Conservation (phyloP, 1,140 invertebrate genomes). For the Leptonema lineaticorne region DNA sequence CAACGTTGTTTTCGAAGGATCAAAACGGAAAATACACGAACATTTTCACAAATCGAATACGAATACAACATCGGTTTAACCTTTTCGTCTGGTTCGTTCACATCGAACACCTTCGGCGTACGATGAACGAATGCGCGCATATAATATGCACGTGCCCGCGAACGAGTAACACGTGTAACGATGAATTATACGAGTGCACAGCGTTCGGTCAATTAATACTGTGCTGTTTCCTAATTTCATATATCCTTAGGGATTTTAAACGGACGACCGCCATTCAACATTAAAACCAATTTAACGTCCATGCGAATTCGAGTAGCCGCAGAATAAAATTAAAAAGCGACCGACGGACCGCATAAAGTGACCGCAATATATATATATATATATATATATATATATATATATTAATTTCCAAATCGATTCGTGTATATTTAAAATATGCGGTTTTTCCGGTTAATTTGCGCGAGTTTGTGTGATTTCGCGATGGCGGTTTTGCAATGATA, state of each 20-base stretch:
- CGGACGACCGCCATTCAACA: not conserved
- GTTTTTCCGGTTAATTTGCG: not conserved
- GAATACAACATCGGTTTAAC: too few relatives aligned
- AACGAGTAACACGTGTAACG: not conserved
- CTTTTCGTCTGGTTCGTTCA: too few relatives aligned
- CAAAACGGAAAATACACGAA: too few relatives aligned
- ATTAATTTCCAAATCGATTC: not conserved
- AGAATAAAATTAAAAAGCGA: too few relatives aligned
- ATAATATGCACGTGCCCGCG: not conserved
- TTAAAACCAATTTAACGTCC: not conserved
- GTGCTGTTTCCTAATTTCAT: constrained; percentile 3
- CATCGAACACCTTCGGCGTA: not conserved
- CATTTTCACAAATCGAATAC: too few relatives aligned
- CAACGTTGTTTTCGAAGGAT: too few relatives aligned
- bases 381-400: not conserved
- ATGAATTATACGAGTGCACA: not conserved
- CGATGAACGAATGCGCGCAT: not conserved
- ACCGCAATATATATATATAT: too few relatives aligned
- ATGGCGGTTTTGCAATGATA: too few relatives aligned
- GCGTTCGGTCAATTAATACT: not conserved
- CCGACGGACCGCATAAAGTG: too few relatives aligned
- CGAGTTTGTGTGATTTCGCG: not conserved
- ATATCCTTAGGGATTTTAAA: not conserved
- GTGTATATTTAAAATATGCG: not conserved
- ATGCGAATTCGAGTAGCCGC: too few relatives aligned